phyloP scores from a whole-genome alignment of 2,797 vertebrate genomes.

The Zenarchopterus dispar region DNA sequence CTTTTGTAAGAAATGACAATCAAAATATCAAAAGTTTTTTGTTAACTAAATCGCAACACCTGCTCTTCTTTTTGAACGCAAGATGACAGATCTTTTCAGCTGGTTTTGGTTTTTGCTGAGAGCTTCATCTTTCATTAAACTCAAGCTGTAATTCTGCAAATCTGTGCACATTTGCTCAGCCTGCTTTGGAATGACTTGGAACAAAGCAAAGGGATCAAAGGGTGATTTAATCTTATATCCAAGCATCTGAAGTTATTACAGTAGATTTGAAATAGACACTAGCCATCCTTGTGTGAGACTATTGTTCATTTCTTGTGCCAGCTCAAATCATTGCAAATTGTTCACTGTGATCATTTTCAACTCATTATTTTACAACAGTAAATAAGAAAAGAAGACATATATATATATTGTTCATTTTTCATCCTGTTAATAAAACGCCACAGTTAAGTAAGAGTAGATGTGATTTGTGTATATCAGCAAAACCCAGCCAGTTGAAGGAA shows the following conservation, averaged over 20 bases:
- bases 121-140: constrained; percentile 32
- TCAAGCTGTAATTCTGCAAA: constrained; percentile 32
- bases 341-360: constrained; percentile 55
- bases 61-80: neutral
- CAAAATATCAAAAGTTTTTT: too few species aligned
- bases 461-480: constrained; percentile 17
- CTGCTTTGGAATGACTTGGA: constrained; percentile 47
- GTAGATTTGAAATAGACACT: constrained; percentile 45
- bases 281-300: constrained; percentile 18
- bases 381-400: too few species aligned
- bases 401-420: constrained; percentile 30
- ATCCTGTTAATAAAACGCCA: constrained; percentile 41
- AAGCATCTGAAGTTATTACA: constrained; percentile 44
- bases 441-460: constrained; percentile 34
- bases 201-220: constrained; percentile 62
- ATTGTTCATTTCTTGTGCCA: constrained; percentile 30
- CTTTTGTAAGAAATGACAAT: too few species aligned
- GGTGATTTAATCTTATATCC: constrained; percentile 50
- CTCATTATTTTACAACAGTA: constrained; percentile 52
- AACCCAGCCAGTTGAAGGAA: too few species aligned
- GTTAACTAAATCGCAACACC: too few species aligned
- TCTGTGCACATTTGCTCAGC: constrained; percentile 25
- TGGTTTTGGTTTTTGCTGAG: constrained; percentile 6
- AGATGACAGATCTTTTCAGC: constrained; percentile 8
- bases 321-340: constrained; percentile 53